Conservation (phyloP, 2,113 vertebrate species). For the Oreocharis arfaki region DNA sequence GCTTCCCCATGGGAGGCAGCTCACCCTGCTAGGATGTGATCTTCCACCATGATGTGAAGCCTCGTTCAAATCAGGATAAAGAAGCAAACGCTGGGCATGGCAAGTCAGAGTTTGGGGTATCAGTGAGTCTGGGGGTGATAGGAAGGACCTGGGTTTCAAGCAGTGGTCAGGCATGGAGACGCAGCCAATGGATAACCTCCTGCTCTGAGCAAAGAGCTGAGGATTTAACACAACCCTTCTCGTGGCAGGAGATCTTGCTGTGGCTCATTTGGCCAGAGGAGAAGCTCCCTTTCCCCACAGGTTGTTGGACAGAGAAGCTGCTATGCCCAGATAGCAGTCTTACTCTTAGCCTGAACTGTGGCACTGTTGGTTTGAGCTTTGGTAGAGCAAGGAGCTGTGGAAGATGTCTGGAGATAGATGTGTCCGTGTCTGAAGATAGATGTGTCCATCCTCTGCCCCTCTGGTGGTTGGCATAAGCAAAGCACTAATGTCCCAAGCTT, state of each 20-base stretch:
- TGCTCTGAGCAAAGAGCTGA: background rate
- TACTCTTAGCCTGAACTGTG: background rate
- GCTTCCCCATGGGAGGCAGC: background rate
- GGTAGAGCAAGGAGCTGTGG: background rate
- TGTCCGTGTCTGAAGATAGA: background rate
- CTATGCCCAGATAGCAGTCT: background rate
- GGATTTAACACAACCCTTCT: background rate
- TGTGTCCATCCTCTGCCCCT: background rate
- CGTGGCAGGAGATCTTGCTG: background rate
- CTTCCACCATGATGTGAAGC: background rate
- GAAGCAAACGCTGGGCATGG: background rate
- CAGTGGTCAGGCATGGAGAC: background rate
- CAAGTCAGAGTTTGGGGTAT: background rate
- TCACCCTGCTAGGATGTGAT: background rate
- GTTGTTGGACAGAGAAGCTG: background rate
- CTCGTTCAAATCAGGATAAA: rapidly evolving
- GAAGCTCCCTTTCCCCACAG: background rate
- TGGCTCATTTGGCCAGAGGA: background rate
- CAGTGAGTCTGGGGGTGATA: background rate
- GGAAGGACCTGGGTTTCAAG: background rate
- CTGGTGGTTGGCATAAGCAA: background rate
- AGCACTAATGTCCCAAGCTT: constrained; percentile 2
- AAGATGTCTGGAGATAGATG: background rate
- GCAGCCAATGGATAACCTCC: background rate
- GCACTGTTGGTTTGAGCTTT: background rate